Evolutionary conservation across 2,113 vertebrate species (phyloP).

Genomic region (Siphamia tubifer): DNA sequence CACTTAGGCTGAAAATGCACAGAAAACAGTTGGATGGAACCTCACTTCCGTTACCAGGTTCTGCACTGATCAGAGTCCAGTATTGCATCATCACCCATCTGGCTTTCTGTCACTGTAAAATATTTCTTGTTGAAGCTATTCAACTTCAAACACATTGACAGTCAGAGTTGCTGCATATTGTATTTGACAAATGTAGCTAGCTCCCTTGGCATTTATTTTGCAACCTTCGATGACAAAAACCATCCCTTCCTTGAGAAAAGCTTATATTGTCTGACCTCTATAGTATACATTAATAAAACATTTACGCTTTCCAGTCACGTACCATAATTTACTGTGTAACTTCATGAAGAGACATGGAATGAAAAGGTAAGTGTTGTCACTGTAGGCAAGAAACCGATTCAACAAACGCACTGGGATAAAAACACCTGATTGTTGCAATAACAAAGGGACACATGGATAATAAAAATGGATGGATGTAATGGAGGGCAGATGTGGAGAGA

Average conservation of each 20-base stretch:
- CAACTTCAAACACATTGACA: not conserved
- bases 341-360: not conserved
- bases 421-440: not conserved
- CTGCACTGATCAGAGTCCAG: too few relatives aligned
- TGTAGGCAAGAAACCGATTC: not conserved
- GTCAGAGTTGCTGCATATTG: conserved; percentile 20
- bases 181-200: conserved; percentile 30
- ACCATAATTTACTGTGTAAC: not conserved
- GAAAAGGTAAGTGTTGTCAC: not conserved
- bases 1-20: too few relatives aligned
- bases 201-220: conserved; percentile 27
- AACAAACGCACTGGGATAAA: not conserved
- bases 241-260: not conserved
- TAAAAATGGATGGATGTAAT: conserved; percentile 4
- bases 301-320: not conserved
- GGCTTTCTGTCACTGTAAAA: too few relatives aligned
- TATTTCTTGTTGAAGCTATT: too few relatives aligned
- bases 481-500: conserved; percentile 26
- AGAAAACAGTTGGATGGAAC: too few relatives aligned
- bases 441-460: not conserved
- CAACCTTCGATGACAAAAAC: conserved; percentile 6
- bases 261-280: not conserved
- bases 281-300: not conserved
- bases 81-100: too few relatives aligned
- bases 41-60: too few relatives aligned